Percentiles rank a stretch among this genome's conserved stretches.
phyloP scores from a whole-genome alignment of 2,888 invertebrate species.

The Polydrusus cervinus region DNA sequence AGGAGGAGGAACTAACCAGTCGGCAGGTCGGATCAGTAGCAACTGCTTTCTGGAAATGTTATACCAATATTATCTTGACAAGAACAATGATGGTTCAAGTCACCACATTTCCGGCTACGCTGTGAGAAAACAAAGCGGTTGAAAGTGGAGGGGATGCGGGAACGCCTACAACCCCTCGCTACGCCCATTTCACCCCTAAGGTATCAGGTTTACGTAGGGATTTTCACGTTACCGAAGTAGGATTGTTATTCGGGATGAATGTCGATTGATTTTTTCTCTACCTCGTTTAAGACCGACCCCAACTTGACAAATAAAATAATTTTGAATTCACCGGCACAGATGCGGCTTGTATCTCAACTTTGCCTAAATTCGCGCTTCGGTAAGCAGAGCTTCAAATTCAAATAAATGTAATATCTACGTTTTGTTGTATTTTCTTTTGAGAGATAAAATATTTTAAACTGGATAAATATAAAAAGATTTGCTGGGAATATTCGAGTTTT shows the following conservation, averaged over 20 bases:
- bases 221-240: constrained; percentile 65
- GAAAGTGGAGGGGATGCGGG: constrained; percentile 63
- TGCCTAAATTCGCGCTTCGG: constrained; percentile 34
- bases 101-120: constrained; percentile 72
- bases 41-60: constrained; percentile 68
- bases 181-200: constrained; percentile 66
- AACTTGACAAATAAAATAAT: constrained; percentile 55
- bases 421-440: constrained; percentile 30
- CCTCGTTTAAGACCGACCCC: constrained; percentile 49
- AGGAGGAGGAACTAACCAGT: constrained; percentile 48
- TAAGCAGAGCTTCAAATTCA: constrained; percentile 38
- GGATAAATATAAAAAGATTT: constrained; percentile 27
- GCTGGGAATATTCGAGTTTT: constrained; percentile 9
- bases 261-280: constrained; percentile 63
- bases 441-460: constrained; percentile 26
- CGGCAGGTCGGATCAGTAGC: constrained; percentile 60
- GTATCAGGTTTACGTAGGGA: constrained; percentile 67
- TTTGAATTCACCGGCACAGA: constrained; percentile 51
- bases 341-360: constrained; percentile 54
- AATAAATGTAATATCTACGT: constrained; percentile 41
- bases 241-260: constrained; percentile 63
- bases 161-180: constrained; percentile 69
- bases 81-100: constrained; percentile 73
- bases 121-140: constrained; percentile 71
- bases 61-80: constrained; percentile 72